Base-by-base conservation (phyloP, 2,888 invertebrate genomes). In the Drosophila quinaria region DNA sequence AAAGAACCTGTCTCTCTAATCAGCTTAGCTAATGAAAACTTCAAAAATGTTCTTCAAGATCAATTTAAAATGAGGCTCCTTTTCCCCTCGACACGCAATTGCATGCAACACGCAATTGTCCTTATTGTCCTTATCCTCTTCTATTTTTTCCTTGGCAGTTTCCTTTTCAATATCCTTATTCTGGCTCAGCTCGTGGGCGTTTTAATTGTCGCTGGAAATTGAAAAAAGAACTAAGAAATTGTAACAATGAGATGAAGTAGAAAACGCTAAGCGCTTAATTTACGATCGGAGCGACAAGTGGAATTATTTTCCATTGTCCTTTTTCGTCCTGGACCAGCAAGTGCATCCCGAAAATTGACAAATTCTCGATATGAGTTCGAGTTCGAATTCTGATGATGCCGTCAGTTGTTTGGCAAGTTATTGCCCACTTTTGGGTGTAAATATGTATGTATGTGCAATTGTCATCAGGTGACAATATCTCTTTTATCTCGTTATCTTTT, bases 51-150 rank as follows among this genome's bases (percentile, higher is more conserved):
- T 35, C 15, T 37, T 51, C 19, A 39, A 4, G 54, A 39, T 62
- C 55, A 49, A 39, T 65, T 46, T 60, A 29, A 15, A 42, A 63
- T 50, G 15, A 15, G 22, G 33, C 51, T 50, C 11, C 10, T 51
- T 55, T 51, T 55, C 19, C 50, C 17, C 33, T 9, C 25, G 46
- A 25, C 74, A 61, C 70, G 56, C 70, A 56, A 52, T 67, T 19
- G 47, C 60, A 60, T 22, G 73, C 62, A 69, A 56, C 83, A 86
- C 83, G 86, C 83, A 88, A 88, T 71, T 74, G 80, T 83, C 68
- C 72, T 68, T 62, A 35, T 44, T 44, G 11, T 42, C 11, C 10
- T 15, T 31, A n/a, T 15, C 50, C 25, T 11, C n/a, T 35, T 37
- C 11, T 52, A 5, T 51, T 25, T 33, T 13, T 31, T 49, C 55